Evolutionary conservation across 2,113 vertebrate species (phyloP).

Genomic region (Sphaerodactylus townsendi): DNA sequence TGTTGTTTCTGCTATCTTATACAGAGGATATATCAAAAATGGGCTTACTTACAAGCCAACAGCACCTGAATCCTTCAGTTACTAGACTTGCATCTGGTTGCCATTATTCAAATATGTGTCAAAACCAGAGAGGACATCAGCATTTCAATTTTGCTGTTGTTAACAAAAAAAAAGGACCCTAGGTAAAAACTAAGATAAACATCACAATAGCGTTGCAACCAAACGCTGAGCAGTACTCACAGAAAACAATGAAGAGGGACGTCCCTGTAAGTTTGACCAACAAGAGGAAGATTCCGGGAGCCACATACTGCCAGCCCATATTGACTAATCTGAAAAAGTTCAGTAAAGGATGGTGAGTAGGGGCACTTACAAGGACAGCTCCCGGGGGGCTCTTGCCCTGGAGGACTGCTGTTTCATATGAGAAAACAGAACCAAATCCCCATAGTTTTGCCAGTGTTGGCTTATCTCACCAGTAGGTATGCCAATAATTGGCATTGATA

Average conservation of each 20-base stretch:
- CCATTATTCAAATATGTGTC: background rate
- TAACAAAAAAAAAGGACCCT: background rate
- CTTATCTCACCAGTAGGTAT: no score
- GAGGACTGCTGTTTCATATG: background rate
- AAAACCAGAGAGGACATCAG: background rate
- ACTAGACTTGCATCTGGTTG: background rate
- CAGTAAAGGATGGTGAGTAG: background rate
- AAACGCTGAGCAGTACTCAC: constrained; percentile 7
- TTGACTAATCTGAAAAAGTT: constrained; percentile 4
- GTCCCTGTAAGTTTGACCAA: constrained; percentile 2
- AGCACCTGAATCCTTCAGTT: background rate
- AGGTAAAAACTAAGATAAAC: background rate
- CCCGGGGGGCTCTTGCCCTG: background rate
- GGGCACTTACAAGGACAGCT: background rate
- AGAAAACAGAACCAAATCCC: background rate
- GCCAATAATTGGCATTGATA: no score
- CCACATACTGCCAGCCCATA: background rate
- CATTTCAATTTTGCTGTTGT: background rate
- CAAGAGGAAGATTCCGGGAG: background rate
- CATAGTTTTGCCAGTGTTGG: no score
- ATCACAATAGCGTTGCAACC: background rate
- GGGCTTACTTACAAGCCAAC: no score
- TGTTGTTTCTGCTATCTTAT: no score
- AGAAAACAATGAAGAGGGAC: background rate
- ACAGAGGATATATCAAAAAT: background rate